Base-by-base conservation (phyloP, 2,797 vertebrate genomes). In the Cynodonichthys magdalenae region DNA sequence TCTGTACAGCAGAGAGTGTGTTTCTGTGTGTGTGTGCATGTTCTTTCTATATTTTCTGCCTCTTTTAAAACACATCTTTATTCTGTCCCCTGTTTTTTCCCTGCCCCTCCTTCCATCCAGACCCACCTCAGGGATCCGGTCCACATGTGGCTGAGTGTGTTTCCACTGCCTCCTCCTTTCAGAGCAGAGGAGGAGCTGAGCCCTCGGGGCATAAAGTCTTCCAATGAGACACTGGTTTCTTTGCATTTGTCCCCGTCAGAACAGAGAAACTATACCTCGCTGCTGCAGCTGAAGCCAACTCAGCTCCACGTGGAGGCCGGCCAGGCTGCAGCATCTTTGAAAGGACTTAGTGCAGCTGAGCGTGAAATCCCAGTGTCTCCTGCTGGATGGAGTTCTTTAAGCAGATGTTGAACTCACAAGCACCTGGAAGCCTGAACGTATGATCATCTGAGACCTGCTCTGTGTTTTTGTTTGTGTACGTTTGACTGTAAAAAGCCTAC, bases 291-390 rank as follows among this genome's bases (percentile, higher is more conserved):
- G 57, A 44, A 64, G 74, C 72, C 70, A 45, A 20, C 63, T 58
- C 56, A 50, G 58, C 74, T 80, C 78, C 57, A 54, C 3, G 61
- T 69, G 77, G 78, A 71, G 51, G 69, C 62, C 1, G 47, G 50
- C 67, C 29, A 15, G 70, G 68, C 75, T 65, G 75, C 83, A 79
- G 79, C 83, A 82, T 86, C 86, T 88, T 89, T 86, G 65, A 81
- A 88, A 87, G 74, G 80, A 66, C 83, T 89, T 67, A 86, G 79
- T 65, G 74, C 75, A 80, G 69, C 80, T 56, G 75, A 88, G 86
- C 82, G 41, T 88, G 81, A 84, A 87, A 84, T 87, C 83, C 75
- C 75, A 53, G 63, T 77, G 59, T 80, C 78, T 79, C 70, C 67
- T 48, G 75, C 75, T 66, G 77, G 66, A 79, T 68, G 62, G 77